Evolutionary conservation across 2,113 vertebrate species (phyloP), one percentile per base, ranked within the genome.

Genomic region (Glaucomys volans): DNA sequence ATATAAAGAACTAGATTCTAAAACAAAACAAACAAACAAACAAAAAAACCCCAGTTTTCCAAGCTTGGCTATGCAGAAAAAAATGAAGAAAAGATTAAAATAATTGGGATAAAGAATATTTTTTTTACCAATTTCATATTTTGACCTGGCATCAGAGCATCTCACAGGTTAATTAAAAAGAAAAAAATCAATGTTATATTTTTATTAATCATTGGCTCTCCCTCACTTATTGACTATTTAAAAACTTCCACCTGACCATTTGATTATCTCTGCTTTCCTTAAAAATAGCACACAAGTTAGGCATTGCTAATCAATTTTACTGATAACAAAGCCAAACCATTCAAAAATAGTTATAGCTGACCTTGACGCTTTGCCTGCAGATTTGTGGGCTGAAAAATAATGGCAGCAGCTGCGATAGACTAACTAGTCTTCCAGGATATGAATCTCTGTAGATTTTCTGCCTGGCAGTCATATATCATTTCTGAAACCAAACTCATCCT

Each of bases 391-490:
- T 14, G 85, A 97, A 90, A 98, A 97, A 97, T 98, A 98, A 98
- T 94, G 71, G 85, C 95, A 96, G 95, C 96, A 97, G 42, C 75
- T 80, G 75, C 90, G 93, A 98, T 95, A 97, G 96, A 97, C 97
- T 97, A 98, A 98, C 96, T 96, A 88, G 90, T 95, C 95, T 93
- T 97, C 72, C 74, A 95, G 97, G 96, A 95, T 97, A 97, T 97
- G 97, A 98, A 98, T 98, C 97, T 98, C 97, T 88, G 96, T 95
- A 97, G 94, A 96, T 96, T 97, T 98, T 98, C 66, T 62, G 97
- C 85, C 83, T 90, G 90, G 91, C 32, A 94, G 83, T 79, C 81
- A 92, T 98, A 92, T 26, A 98, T 98, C 98, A 98, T 96, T 97
- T 97, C 97, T 87, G 44, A 97, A 98, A 95, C 67, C 96, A 98